Evolutionary conservation across 2,113 vertebrate genomes (phyloP).

Genomic region (Lonchura striata): DNA sequence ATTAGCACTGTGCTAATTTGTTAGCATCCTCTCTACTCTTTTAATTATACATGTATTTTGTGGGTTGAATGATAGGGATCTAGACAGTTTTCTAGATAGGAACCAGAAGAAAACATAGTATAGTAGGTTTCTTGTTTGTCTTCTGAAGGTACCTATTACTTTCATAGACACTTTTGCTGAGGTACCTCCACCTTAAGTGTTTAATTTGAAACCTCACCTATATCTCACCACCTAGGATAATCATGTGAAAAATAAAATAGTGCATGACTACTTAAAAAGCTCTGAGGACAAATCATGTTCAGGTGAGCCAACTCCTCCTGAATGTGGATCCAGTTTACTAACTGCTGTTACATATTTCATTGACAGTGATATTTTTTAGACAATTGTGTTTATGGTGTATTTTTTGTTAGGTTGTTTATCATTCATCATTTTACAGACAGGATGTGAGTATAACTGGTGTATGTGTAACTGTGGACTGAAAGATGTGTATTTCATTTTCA

Average conservation of each 20-base stretch:
- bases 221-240: not conserved
- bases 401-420: not conserved
- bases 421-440: not conserved
- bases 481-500: not conserved
- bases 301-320: not conserved
- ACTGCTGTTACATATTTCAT: not conserved
- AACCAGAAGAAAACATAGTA: not conserved
- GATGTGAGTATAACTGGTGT: not conserved
- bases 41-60: not conserved
- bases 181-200: not conserved
- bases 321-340: not conserved
- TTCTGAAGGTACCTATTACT: not conserved
- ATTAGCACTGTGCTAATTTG: not conserved
- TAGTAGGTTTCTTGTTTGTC: not conserved
- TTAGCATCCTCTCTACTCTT: not conserved
- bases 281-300: not conserved
- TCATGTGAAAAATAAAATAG: not conserved
- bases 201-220: not conserved
- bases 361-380: not conserved
- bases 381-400: not conserved
- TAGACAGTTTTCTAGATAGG: not conserved
- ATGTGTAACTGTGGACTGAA: not conserved
- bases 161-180: not conserved
- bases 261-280: not conserved
- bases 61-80: not conserved